phyloP scores from a whole-genome alignment of 2,113 vertebrate species.

The Limnothrissa miodon region DNA sequence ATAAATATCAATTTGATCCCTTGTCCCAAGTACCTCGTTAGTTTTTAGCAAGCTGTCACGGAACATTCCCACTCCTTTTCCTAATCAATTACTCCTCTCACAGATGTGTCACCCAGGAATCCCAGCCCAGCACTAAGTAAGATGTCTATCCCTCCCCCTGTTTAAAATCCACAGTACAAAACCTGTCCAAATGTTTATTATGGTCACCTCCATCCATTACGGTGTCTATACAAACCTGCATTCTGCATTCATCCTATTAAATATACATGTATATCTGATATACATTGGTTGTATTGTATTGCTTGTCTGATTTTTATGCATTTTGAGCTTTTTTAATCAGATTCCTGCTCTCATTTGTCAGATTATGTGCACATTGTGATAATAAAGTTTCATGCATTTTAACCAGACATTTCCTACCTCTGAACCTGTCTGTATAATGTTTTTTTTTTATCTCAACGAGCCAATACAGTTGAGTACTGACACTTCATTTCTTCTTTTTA shows the following conservation, averaged over 20 bases:
- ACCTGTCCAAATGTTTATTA: not conserved
- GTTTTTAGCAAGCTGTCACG: not conserved
- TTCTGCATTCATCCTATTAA: not conserved
- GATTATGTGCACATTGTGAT: not conserved
- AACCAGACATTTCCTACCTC: not conserved
- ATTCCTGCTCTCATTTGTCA: not conserved
- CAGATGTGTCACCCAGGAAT: conserved; percentile 64
- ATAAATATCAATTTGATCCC: not conserved
- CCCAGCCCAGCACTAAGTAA: conserved; percentile 72
- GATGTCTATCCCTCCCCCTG: conserved; percentile 25
- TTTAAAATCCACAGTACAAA: not conserved
- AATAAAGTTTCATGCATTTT: not conserved
- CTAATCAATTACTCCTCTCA: conserved; percentile 48
- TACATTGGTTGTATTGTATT: not conserved
- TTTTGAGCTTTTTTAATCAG: not conserved
- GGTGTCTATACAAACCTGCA: not conserved
- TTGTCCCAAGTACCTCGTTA: not conserved
- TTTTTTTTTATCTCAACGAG: no score
- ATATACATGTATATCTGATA: not conserved
- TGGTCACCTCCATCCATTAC: not conserved
- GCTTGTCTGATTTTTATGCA: no score
- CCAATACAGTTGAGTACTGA: not conserved
- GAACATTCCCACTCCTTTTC: conserved; percentile 42
- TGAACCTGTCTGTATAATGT: not conserved
- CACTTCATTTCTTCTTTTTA: not conserved